These are phyloP conservation scores for Nematostella vectensis DNA, from an alignment of 92 coral and sea anemone genomes.

Conservation along the genomic window DNA sequence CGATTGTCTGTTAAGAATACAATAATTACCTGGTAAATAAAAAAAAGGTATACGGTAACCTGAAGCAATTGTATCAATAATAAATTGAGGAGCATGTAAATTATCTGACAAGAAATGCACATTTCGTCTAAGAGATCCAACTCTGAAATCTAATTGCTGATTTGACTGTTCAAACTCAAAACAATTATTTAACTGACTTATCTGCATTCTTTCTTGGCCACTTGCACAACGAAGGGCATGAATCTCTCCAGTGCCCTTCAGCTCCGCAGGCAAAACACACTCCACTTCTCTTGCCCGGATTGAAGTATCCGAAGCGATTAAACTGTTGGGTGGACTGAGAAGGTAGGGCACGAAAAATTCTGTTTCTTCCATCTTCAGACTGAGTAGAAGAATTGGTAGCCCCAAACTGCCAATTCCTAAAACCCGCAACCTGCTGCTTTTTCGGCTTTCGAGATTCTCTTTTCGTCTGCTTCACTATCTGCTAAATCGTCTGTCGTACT, in stretches of 20 bases:
- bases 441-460: too few relatives aligned
- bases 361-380: too few relatives aligned
- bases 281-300: too few relatives aligned
- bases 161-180: conserved; percentile 1
- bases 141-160: conserved; percentile 1
- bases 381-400: too few relatives aligned
- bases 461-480: too few relatives aligned
- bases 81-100: conserved; percentile 15
- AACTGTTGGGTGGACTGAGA: too few relatives aligned
- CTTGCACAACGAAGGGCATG: not conserved
- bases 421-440: too few relatives aligned
- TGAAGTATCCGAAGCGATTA: too few relatives aligned
- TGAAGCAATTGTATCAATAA: conserved; percentile 18
- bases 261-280: conserved; percentile 16
- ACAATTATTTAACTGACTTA: conserved; percentile 7
- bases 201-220: conserved; percentile 1
- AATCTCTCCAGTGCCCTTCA: conserved; percentile 16
- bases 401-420: too few relatives aligned
- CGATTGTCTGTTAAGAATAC: conserved; percentile 17
- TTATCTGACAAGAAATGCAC: conserved; percentile 24
- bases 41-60: conserved; percentile 21
- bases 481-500: too few relatives aligned
- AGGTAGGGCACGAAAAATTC: too few relatives aligned
- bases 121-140: conserved; percentile 20
- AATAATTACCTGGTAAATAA: conserved; percentile 2